phyloP scores from a whole-genome alignment of 2,888 invertebrate species.

The Dilophus febrilis region DNA sequence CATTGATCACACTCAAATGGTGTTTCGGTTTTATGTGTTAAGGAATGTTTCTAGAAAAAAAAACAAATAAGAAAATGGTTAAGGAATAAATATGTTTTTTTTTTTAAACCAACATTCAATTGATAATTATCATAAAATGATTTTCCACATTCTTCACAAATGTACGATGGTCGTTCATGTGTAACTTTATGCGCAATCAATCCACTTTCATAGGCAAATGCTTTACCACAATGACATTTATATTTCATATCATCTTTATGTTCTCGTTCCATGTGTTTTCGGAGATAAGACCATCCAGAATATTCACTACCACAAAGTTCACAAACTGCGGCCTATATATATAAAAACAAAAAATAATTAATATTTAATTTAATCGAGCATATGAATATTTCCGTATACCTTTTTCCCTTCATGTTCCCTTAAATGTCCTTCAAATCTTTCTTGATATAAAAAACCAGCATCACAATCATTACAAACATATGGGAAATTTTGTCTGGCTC shows the following conservation, averaged over 20 bases:
- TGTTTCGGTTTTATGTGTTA: no score
- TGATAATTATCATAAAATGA: no score
- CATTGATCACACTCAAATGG: no score
- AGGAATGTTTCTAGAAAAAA: no score
- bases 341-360: neutral
- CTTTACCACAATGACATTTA: constrained; percentile 2
- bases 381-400: no score
- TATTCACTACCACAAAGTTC: constrained; percentile 1
- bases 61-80: no score
- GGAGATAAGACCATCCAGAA: constrained; percentile 1
- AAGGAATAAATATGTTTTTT: no score
- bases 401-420: constrained; percentile 2
- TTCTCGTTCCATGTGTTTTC: neutral
- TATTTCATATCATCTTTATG: constrained; percentile 3
- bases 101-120: no score
- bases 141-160: no score
- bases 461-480: neutral
- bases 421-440: constrained; percentile 2
- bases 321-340: neutral
- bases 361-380: neutral
- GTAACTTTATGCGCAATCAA: neutral
- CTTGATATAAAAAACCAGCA: neutral
- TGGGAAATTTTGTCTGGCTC: neutral
- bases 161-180: no score
- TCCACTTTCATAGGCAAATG: constrained; percentile 2